Evolutionary conservation across 2,797 vertebrate species (phyloP), one percentile per base, ranked within the genome.

Genomic region (Chloroceryle amazona): DNA sequence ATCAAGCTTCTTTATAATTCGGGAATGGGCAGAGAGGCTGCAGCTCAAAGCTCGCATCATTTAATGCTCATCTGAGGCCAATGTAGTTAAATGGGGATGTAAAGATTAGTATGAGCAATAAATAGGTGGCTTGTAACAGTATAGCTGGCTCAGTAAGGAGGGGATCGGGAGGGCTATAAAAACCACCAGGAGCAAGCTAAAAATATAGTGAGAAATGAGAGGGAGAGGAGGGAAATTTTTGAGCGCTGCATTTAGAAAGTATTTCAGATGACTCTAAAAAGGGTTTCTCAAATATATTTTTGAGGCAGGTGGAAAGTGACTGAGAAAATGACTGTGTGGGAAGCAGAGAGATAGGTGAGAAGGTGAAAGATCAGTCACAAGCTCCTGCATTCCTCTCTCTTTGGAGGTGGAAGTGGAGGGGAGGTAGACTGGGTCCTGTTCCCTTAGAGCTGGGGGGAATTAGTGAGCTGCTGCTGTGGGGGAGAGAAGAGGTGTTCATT

Each of bases 101-200:
- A 96, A 97, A 98, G 87, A 89, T 41, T 68, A 91, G 75, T 75
- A 58, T 0, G n/a, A 85, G 89, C 85, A 96, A 95, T 97, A 98
- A 97, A 98, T 86, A 96, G 90, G 92, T 83, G 81, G 28, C 93
- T 95, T 97, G 79, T 97, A 97, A 97, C 65, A 82, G 55, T 93
- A 86, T 91, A 96, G 92, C 61, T 84, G 79, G 81, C 86, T 93
- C 72, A 33, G 67, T 91, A 72, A 90, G 35, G 87, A 92, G 88
- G 92, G 85, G 70, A 84, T 80, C 94, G 95, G 91, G 91, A 97
- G 85, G 91, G 55, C 88, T 96, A 83, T 96, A 96, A 97, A 98
- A 94, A 55, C 28, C 84, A 90, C 44, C 54, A 88, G 76, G 79
- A 97, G 85, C 39, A 79, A 96, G 58, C 79, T 90, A 94, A 93